A percentile compares a stretch with the other conserved stretches of the same genome.
Evolutionary conservation across 2,888 invertebrate species (phyloP).

Genomic region (Drosophila pseudotakahashii): DNA sequence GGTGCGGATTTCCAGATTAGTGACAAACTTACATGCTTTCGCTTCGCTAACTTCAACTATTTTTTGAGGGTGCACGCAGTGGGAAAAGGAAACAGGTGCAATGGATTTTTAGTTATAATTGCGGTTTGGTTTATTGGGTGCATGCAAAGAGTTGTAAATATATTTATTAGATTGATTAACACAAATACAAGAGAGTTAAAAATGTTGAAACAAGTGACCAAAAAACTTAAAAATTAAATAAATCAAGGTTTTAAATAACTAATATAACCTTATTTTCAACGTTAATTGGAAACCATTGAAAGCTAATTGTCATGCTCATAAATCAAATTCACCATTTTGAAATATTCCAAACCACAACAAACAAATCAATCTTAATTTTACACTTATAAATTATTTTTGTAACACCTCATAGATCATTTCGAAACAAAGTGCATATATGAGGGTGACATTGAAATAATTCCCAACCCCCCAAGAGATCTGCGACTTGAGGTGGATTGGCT

Average conservation of each 20-base stretch:
- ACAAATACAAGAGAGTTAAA: slow-evolving; percentile 1
- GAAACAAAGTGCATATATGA: slow-evolving; percentile 10
- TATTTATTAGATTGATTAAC: background rate
- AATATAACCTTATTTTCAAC: background rate
- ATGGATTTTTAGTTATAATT: slow-evolving; percentile 34
- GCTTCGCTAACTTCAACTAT: slow-evolving; percentile 51
- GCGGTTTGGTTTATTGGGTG: slow-evolving; percentile 33
- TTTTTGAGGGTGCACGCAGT: slow-evolving; percentile 39
- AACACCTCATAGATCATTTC: slow-evolving; percentile 5
- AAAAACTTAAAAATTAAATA: background rate
- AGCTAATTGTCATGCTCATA: background rate
- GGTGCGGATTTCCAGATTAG: slow-evolving; percentile 26
- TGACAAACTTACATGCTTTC: slow-evolving; percentile 67
- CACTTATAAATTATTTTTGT: background rate
- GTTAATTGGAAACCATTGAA: background rate
- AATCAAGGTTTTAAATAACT: background rate
- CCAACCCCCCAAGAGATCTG: slow-evolving; percentile 18
- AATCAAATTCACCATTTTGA: background rate
- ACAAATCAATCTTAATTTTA: background rate
- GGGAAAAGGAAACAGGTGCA: slow-evolving; percentile 48
- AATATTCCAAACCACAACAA: slow-evolving; percentile 1
- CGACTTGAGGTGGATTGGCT: slow-evolving; percentile 13
- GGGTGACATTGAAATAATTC: slow-evolving; percentile 22
- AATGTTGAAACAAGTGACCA: background rate
- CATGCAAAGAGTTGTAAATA: slow-evolving; percentile 58